Conservation (phyloP, 1,140 invertebrate species). For the Potamilus streckersoni region DNA sequence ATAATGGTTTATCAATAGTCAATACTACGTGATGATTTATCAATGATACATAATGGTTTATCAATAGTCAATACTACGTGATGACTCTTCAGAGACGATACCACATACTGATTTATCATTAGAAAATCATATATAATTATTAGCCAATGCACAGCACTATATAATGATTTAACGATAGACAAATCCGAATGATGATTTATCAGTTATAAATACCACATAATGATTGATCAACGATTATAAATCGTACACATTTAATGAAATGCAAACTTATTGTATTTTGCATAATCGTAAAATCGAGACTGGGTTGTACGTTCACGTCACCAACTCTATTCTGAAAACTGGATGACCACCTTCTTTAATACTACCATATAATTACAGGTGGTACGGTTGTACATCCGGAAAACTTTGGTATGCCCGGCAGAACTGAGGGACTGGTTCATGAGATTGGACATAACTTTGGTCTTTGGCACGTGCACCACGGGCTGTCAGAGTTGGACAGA, state of each 20-base stretch:
- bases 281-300: neutral
- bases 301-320: neutral
- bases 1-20: no score
- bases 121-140: no score
- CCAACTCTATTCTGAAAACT: neutral
- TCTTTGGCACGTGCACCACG: constrained; percentile 66
- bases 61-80: no score
- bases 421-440: constrained; percentile 54
- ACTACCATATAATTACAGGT: constrained; percentile 35
- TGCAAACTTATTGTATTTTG: neutral
- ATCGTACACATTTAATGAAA: neutral
- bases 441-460: constrained; percentile 65
- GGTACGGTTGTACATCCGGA: constrained; percentile 55
- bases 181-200: no score
- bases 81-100: no score
- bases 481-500: constrained; percentile 54
- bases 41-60: no score
- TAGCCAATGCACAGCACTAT: no score
- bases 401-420: constrained; percentile 41
- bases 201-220: no score
- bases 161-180: no score
- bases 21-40: no score
- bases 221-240: no score
- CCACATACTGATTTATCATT: no score
- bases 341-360: neutral